Evolutionary conservation across 2,113 vertebrate genomes (phyloP).

Genomic region (Dasypus novemcinctus): DNA sequence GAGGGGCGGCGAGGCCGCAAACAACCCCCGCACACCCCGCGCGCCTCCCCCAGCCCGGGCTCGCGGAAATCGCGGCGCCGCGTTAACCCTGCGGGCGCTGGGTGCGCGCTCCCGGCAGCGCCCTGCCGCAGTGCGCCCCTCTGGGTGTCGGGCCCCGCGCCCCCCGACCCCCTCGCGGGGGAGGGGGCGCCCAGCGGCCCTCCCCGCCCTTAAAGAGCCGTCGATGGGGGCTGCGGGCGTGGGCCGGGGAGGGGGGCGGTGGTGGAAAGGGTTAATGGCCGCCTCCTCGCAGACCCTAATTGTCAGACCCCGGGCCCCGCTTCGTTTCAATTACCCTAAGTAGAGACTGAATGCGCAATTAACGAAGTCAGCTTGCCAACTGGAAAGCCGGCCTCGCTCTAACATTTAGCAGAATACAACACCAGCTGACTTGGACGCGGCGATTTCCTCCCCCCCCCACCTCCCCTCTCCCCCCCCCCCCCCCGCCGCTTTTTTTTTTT

Average conservation of each 20-base stretch:
- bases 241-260: neutral
- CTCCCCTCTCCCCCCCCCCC: neutral
- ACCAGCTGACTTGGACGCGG: constrained; percentile 70
- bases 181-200: neutral
- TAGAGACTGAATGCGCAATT: constrained; percentile 72
- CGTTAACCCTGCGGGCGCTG: constrained; percentile 19
- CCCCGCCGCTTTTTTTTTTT: too few species aligned
- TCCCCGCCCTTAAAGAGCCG: neutral
- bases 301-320: constrained; percentile 60
- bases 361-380: constrained; percentile 68
- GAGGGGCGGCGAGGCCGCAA: constrained; percentile 52
- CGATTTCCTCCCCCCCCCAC: neutral
- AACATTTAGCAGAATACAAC: constrained; percentile 58
- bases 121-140: neutral
- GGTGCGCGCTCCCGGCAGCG: neutral
- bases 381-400: constrained; percentile 55
- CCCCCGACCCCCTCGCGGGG: neutral
- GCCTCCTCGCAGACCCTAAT: constrained; percentile 64
- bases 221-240: neutral
- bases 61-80: neutral
- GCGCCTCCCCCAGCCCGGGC: neutral
- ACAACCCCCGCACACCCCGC: constrained; percentile 31
- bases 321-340: constrained; percentile 70
- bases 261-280: constrained; percentile 61
- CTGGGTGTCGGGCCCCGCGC: neutral